A percentile compares a stretch with the other conserved stretches of the same genome.
Conservation (phyloP, 2,888 invertebrate genomes). For the Temnothorax unifasciatus region DNA sequence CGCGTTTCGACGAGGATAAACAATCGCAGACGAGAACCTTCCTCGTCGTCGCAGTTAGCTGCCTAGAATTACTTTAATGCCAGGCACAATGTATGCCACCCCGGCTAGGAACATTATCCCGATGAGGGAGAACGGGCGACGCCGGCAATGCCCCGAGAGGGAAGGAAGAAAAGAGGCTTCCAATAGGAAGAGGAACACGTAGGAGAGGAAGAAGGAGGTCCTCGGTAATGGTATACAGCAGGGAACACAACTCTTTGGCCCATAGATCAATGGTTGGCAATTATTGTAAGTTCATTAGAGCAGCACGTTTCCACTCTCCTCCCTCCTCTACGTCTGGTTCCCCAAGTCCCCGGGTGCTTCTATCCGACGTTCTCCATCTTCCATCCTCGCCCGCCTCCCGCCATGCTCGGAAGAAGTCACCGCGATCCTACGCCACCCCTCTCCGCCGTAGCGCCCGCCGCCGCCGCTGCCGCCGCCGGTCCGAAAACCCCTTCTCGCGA, state of each 20-base stretch:
- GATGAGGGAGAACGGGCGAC: conserved; percentile 53
- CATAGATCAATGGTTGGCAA: conserved; percentile 86
- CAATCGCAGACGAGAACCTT: conserved; percentile 72
- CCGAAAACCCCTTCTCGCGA: conserved; percentile 75
- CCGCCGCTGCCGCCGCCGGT: conserved; percentile 1
- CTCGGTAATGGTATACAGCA: conserved; percentile 78
- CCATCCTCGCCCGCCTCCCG: conserved; percentile 66
- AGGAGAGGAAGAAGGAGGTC: conserved; percentile 69
- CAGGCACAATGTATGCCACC: conserved; percentile 81
- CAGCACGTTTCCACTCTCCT: conserved; percentile 72
- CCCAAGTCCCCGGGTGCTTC: conserved; percentile 54
- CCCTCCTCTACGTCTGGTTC: conserved; percentile 40
- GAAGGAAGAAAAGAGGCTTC: conserved; percentile 38
- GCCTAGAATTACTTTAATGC: conserved; percentile 81
- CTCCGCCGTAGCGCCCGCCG: not conserved
- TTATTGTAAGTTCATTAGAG: conserved; percentile 86
- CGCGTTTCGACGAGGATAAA: conserved; percentile 67
- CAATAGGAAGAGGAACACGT: conserved; percentile 60
- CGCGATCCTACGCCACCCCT: conserved; percentile 49
- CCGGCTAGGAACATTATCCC: conserved; percentile 80
- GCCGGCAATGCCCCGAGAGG: conserved; percentile 47
- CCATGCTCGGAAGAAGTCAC: conserved; percentile 76
- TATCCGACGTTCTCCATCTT: conserved; percentile 64
- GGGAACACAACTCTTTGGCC: conserved; percentile 83
- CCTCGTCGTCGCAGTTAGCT: conserved; percentile 74